Percentiles rank a stretch among this genome's conserved stretches.
phyloP scores from a whole-genome alignment of 2,888 invertebrate genomes.

The Lampropteryx suffumata region DNA sequence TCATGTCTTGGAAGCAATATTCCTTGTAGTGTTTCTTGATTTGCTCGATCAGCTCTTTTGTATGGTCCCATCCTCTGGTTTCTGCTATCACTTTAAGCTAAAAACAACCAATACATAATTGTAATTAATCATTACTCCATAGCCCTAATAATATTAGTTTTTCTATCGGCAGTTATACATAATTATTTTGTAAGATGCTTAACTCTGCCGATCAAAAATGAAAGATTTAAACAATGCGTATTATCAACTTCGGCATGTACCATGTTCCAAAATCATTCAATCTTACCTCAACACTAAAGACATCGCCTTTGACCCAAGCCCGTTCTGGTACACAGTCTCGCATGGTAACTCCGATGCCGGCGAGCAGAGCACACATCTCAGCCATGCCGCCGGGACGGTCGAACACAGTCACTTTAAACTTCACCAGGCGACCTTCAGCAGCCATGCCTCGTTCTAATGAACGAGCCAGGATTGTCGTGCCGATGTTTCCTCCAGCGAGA shows the following conservation, averaged over 20 bases:
- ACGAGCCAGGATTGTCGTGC: conserved; percentile 93
- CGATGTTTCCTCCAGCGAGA: conserved; percentile 94
- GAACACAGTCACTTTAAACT: conserved; percentile 84
- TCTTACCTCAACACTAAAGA: conserved; percentile 83
- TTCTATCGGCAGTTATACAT: too few relatives aligned
- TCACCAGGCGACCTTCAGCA: conserved; percentile 89
- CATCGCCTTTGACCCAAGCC: conserved; percentile 95
- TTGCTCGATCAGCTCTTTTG: conserved; percentile 68
- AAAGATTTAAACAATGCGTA: too few relatives aligned
- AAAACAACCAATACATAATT: conserved; percentile 35
- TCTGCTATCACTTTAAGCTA: conserved; percentile 94
- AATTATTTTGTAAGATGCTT: too few relatives aligned
- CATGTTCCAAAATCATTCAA: too few relatives aligned
- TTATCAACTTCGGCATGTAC: too few relatives aligned
- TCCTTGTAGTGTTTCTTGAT: conserved; percentile 86
- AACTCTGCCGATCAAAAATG: too few relatives aligned
- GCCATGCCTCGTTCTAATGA: conserved; percentile 95
- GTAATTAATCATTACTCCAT: not conserved
- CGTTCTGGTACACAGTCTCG: conserved; percentile 97
- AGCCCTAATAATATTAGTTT: too few relatives aligned
- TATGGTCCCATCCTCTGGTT: conserved; percentile 92
- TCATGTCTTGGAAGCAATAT: conserved; percentile 63
- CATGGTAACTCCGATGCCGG: conserved; percentile 90
- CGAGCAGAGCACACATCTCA: conserved; percentile 89
- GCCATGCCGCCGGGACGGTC: conserved; percentile 95